Conservation (phyloP, 2,888 invertebrate genomes). For the Lasioglossum figueresi region DNA sequence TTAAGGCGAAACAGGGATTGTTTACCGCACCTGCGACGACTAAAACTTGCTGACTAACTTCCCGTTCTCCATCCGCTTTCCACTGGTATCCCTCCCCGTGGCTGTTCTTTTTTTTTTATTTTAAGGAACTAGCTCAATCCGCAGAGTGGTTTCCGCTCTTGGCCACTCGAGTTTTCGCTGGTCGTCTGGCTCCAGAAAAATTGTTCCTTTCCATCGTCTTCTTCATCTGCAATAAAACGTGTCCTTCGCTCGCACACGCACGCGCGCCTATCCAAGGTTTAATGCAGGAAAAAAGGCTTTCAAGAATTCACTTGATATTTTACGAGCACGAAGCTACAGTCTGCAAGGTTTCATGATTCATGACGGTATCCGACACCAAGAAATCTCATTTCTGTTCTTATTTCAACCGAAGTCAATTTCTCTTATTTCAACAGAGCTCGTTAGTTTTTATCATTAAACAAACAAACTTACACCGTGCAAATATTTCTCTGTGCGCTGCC, state of each 20-base stretch:
- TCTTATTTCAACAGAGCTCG: background rate
- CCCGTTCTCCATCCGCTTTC: slow-evolving; percentile 27
- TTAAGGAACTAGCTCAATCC: slow-evolving; percentile 52
- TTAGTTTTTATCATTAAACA: background rate
- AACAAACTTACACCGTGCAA: background rate
- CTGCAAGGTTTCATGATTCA: slow-evolving; percentile 11
- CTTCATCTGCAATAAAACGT: slow-evolving; percentile 34
- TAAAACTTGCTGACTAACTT: slow-evolving; percentile 55
- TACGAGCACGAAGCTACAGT: slow-evolving; percentile 12
- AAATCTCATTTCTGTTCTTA: background rate
- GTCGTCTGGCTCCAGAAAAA: slow-evolving; percentile 46
- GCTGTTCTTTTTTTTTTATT: slow-evolving; percentile 17
- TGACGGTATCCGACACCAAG: background rate
- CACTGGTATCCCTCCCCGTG: background rate
- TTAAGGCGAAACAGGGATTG: slow-evolving; percentile 59
- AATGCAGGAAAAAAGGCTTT: slow-evolving; percentile 7
- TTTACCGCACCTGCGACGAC: slow-evolving; percentile 58
- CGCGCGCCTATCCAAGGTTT: slow-evolving; percentile 23
- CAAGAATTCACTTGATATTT: slow-evolving; percentile 32
- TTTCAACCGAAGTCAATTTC: background rate
- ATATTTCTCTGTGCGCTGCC: background rate
- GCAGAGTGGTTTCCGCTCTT: slow-evolving; percentile 58
- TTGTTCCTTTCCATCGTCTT: slow-evolving; percentile 37
- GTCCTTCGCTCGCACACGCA: background rate
- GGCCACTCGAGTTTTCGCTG: slow-evolving; percentile 48